A percentile compares a stretch with the other conserved stretches of the same genome.
phyloP scores from a whole-genome alignment of 2,797 vertebrate species.

The Characodon lateralis region DNA sequence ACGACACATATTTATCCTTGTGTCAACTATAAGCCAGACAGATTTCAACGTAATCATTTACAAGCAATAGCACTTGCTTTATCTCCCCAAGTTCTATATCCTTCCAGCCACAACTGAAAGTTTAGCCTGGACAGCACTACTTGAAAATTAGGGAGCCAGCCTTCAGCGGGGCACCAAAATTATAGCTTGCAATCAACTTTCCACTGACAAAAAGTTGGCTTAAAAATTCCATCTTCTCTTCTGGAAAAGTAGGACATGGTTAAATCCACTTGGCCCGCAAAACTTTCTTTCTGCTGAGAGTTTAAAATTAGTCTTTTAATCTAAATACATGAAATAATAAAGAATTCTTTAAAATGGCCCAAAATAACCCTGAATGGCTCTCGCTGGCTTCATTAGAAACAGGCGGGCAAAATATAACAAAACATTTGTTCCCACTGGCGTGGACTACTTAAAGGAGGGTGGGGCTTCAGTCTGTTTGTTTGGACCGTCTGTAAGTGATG shows the following conservation, averaged over 20 bases:
- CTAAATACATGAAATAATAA: slow-evolving; percentile 55
- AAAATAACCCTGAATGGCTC: slow-evolving; percentile 65
- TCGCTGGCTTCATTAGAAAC: slow-evolving; percentile 64
- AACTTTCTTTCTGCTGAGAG: slow-evolving; percentile 19
- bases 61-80: slow-evolving; percentile 51
- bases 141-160: slow-evolving; percentile 65
- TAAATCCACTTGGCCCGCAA: slow-evolving; percentile 23
- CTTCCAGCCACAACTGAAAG: slow-evolving; percentile 69
- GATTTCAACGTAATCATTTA: slow-evolving; percentile 62
- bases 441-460: slow-evolving; percentile 20
- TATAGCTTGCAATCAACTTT: slow-evolving; percentile 71
- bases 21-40: slow-evolving; percentile 42
- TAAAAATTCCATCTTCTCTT: slow-evolving; percentile 40
- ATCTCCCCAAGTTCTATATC: slow-evolving; percentile 52
- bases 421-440: slow-evolving; percentile 66
- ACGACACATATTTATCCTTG: slow-evolving; percentile 48
- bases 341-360: slow-evolving; percentile 50
- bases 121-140: slow-evolving; percentile 56
- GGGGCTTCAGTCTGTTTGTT: slow-evolving; percentile 61
- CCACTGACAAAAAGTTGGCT: slow-evolving; percentile 64
- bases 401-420: slow-evolving; percentile 69
- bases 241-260: slow-evolving; percentile 24
- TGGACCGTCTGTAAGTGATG: slow-evolving; percentile 68
- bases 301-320: slow-evolving; percentile 44
- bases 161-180: slow-evolving; percentile 71